phyloP scores from a whole-genome alignment of 2,888 invertebrate species.

The Morpho achilles region DNA sequence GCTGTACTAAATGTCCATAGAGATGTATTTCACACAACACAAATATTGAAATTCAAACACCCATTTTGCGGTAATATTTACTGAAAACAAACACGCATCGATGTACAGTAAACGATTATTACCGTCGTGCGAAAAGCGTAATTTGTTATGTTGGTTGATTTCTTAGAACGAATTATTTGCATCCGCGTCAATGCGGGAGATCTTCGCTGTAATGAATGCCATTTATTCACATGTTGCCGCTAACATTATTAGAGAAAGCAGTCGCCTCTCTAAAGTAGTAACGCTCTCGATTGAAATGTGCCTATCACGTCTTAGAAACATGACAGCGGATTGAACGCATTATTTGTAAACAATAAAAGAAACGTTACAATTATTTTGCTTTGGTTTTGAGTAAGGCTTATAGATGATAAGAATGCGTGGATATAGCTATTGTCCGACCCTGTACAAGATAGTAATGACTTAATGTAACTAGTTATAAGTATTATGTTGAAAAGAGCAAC shows the following conservation, averaged over 20 bases:
- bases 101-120: neutral
- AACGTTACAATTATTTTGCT: no score
- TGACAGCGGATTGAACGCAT: neutral
- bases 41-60: no score
- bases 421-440: no score
- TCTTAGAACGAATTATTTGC: constrained; percentile 4
- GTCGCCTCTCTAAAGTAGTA: constrained; percentile 4
- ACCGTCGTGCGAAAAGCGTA: neutral
- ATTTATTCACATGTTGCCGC: constrained; percentile 15
- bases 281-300: neutral
- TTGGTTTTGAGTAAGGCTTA: no score
- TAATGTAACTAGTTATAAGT: no score
- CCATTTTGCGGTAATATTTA: neutral
- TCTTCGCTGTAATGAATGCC: constrained; percentile 12
- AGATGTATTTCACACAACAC: no score
- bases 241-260: constrained; percentile 16
- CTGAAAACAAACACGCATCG: constrained; percentile 3
- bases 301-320: neutral
- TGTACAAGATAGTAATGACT: no score
- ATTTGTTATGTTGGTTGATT: neutral
- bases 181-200: constrained; percentile 1
- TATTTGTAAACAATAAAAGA: no score
- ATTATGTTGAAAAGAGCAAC: no score
- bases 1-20: no score
- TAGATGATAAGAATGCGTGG: no score